phyloP scores from a whole-genome alignment of 2,888 invertebrate species.

The Icerya purchasi region DNA sequence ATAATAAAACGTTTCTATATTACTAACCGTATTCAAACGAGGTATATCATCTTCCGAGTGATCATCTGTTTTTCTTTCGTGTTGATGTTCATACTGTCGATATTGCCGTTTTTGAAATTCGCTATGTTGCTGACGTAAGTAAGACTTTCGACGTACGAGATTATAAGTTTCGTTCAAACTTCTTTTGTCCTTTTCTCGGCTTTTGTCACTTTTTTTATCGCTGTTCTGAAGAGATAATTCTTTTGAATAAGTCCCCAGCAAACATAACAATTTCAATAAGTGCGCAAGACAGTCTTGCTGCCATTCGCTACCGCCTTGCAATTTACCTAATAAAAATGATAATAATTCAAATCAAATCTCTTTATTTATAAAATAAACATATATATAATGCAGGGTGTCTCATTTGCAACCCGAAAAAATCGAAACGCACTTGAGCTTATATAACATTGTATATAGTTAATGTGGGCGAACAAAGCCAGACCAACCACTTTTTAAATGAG shows the following conservation, averaged over 20 bases:
- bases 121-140: neutral
- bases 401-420: too few relatives aligned
- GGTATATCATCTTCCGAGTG: neutral
- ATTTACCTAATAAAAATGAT: constrained; percentile 31
- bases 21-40: neutral
- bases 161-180: neutral
- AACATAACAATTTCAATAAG: constrained; percentile 61
- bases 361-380: neutral
- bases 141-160: neutral
- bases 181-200: too few relatives aligned
- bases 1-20: too few relatives aligned
- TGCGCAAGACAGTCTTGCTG: constrained; percentile 82
- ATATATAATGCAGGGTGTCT: too few relatives aligned
- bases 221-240: neutral
- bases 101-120: neutral
- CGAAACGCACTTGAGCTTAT: too few relatives aligned
- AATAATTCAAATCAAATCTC: neutral
- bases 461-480: too few relatives aligned
- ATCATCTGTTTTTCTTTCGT: neutral
- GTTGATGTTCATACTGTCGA: neutral
- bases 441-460: too few relatives aligned
- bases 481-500: too few relatives aligned
- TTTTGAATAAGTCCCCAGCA: constrained; percentile 38
- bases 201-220: neutral
- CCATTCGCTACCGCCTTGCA: constrained; percentile 70